Conservation (phyloP, 1,140 invertebrate species). For the Frieseomelitta varia region DNA sequence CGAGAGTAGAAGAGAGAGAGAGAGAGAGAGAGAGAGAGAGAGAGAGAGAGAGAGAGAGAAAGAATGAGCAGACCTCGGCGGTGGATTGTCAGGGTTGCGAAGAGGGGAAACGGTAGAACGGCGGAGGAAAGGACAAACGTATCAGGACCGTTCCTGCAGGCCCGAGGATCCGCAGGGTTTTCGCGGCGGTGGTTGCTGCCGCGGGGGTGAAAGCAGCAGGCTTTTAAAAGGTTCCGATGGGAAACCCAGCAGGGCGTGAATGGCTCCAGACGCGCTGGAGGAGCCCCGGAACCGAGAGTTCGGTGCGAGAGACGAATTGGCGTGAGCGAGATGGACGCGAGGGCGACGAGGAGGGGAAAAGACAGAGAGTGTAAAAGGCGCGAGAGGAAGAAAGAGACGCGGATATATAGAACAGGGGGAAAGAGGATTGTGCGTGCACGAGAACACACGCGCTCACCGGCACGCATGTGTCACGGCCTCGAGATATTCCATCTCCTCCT, state of each 20-base stretch:
- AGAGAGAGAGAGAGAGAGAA: background rate
- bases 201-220: slow-evolving; percentile 71
- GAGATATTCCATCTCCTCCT: slow-evolving; percentile 38
- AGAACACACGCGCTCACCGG: slow-evolving; percentile 19
- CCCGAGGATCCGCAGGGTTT: slow-evolving; percentile 62
- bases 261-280: slow-evolving; percentile 70
- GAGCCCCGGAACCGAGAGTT: slow-evolving; percentile 49
- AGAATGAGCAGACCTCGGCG: background rate
- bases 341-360: background rate
- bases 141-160: slow-evolving; percentile 47
- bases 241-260: slow-evolving; percentile 71
- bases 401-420: background rate
- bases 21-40: too few relatives aligned
- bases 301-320: slow-evolving; percentile 22
- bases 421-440: slow-evolving; percentile 28
- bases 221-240: slow-evolving; percentile 76
- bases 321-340: background rate
- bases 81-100: too few relatives aligned
- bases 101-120: background rate
- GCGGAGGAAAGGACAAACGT: slow-evolving; percentile 12
- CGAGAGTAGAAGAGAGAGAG: slow-evolving; percentile 7
- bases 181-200: slow-evolving; percentile 66
- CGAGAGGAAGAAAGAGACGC: background rate
- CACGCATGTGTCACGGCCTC: slow-evolving; percentile 54
- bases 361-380: too few relatives aligned